These are phyloP conservation scores for Phoeniculus purpureus DNA, from an alignment of 2,797 vertebrate species.

Conservation along the genomic window DNA sequence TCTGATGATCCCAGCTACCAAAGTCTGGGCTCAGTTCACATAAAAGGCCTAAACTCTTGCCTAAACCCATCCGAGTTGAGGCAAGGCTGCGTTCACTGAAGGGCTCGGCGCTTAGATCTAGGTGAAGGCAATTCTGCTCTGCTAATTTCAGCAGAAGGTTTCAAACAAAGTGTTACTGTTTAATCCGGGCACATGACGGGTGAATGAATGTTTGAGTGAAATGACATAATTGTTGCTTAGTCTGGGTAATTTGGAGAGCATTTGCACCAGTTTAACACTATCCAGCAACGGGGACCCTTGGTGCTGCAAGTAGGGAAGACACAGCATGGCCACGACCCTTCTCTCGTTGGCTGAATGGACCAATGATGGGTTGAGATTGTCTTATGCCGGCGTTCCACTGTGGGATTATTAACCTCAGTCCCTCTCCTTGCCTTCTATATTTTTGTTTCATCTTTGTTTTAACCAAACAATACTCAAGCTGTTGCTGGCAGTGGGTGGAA, in stretches of 20 bases:
- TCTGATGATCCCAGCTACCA: background rate
- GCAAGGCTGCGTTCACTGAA: constrained; percentile 23
- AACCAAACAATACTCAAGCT: constrained; percentile 89
- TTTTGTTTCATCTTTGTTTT: constrained; percentile 93
- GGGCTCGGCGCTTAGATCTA: constrained; percentile 72
- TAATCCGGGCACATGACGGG: constrained; percentile 80
- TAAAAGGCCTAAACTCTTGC: constrained; percentile 37
- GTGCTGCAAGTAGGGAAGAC: constrained; percentile 42
- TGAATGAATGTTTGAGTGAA: constrained; percentile 80
- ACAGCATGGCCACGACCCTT: constrained; percentile 36
- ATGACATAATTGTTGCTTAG: constrained; percentile 81
- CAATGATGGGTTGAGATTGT: background rate
- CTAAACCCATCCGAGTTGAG: constrained; percentile 62
- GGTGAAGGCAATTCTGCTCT: constrained; percentile 79
- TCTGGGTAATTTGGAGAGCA: constrained; percentile 79
- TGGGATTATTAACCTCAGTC: constrained; percentile 57
- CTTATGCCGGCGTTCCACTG: constrained; percentile 1
- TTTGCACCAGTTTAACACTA: constrained; percentile 77
- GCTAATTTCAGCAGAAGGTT: constrained; percentile 80
- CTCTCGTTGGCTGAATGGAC: constrained; percentile 13
- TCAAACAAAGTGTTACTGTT: constrained; percentile 83
- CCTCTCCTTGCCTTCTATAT: constrained; percentile 79
- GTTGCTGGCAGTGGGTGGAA: constrained; percentile 85
- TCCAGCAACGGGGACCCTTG: constrained; percentile 61
- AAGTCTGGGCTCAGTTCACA: constrained; percentile 11